Base-by-base conservation (phyloP, 2,888 invertebrate species). In the Calameuta idolon region DNA sequence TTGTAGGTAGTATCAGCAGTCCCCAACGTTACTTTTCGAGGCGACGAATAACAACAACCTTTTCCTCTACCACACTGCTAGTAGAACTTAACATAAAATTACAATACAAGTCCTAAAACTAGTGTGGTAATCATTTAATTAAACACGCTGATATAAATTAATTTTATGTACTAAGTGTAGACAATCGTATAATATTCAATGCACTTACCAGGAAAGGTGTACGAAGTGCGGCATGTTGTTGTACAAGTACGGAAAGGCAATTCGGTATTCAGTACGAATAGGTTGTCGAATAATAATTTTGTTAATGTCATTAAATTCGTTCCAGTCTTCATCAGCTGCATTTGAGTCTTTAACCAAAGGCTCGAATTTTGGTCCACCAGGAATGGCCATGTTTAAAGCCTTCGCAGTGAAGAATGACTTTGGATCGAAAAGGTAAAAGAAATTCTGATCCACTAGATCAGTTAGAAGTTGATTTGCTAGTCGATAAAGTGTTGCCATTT, bases 331-430 rank as follows among this genome's bases (percentile, higher is more conserved):
- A 93, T 99, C 99, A 1, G 96, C 98, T 76, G 98, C 96, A 88
- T 98, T 98, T 87, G 98, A 97, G 92, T 99, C 99, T 90, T 99
- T 99, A 31, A 99, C 98, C 9, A 99, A 93, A 0, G 99, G 99
- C 91, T 99, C 99, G 93, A 99, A 99, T 92, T 99, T 99, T 0
- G 99, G 99, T 0, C 99, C 99, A 77, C 99, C 99, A 12, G 99
- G 99, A 88, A 99, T 99, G 1, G 99, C 99, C 97, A 99, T 98
- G 90, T 99, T 99, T 77, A 99, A 92, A 4, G 99, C 99, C 92
- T 99, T 99, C 0, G 99, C 99, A 1, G 99, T 99, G 92, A 99
- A 99, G 92, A 99, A 99, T 88, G 99, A 99, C 92, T 99, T 99
- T 30, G 98, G 96, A 92, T 99, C 99, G 92, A 99, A 99, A 4